A percentile compares a stretch with the other conserved stretches of the same genome.
Conservation (phyloP, 2,888 invertebrate species). For the Tetanocera ferruginea region DNA sequence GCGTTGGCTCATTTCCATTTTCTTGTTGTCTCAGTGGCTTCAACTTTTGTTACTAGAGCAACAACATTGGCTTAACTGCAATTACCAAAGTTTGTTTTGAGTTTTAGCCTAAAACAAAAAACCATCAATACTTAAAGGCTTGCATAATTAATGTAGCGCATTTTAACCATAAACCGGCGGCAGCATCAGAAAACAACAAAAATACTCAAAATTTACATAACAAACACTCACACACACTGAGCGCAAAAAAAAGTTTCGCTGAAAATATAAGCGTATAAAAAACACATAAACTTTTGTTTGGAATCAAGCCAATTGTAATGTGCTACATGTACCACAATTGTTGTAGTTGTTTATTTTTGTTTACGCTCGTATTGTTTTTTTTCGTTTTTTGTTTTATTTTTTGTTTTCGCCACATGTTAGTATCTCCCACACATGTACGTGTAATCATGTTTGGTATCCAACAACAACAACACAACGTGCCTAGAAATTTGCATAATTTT, state of each 20-base stretch:
- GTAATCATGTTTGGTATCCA: neutral
- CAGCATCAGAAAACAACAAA: too few relatives aligned
- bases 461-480: neutral
- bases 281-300: neutral
- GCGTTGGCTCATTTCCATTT: slow-evolving; percentile 3
- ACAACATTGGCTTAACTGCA: neutral
- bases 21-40: too few relatives aligned
- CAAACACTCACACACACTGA: neutral
- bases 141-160: slow-evolving; percentile 1
- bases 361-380: neutral
- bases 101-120: neutral
- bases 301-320: slow-evolving; percentile 10
- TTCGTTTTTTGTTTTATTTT: neutral
- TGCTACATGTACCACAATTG: neutral
- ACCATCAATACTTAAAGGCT: neutral
- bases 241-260: neutral
- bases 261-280: neutral
- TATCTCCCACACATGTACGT: neutral
- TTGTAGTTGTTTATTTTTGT: too few relatives aligned
- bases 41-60: too few relatives aligned
- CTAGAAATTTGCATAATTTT: slow-evolving; percentile 23
- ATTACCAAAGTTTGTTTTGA: neutral
- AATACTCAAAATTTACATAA: too few relatives aligned
- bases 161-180: slow-evolving; percentile 2
- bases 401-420: neutral